A percentile compares a stretch with the other conserved stretches of the same genome.
These are phyloP conservation scores for Erpobdella octoculata DNA, from an alignment of 2,888 invertebrate species.

Conservation along the genomic window DNA sequence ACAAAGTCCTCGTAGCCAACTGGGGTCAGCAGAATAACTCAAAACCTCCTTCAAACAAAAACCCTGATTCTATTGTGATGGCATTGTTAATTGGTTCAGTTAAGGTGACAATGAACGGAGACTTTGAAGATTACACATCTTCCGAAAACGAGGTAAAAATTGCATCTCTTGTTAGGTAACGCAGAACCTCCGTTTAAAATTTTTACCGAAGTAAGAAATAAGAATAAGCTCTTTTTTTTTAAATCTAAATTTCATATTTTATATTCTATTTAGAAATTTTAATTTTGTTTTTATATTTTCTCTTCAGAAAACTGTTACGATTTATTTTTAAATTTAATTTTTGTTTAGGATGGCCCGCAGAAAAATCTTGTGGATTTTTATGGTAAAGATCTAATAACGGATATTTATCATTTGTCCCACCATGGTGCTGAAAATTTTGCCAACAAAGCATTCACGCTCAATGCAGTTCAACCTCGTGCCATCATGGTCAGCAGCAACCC, in stretches of 20 bases:
- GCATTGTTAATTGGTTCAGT: constrained; percentile 25
- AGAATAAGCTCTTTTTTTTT: too few species aligned
- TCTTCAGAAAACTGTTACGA: not conserved
- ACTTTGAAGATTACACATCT: constrained; percentile 34
- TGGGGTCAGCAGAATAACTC: constrained; percentile 30
- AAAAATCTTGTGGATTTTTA: constrained; percentile 33
- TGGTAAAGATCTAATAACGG: constrained; percentile 28
- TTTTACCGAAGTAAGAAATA: too few species aligned
- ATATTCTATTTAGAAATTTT: not conserved
- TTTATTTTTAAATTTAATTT: not conserved
- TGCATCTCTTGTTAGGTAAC: not conserved
- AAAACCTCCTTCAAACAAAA: constrained; percentile 30
- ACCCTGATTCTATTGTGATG: constrained; percentile 35
- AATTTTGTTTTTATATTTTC: not conserved
- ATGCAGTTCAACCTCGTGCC: constrained; percentile 31
- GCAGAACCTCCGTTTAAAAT: too few species aligned
- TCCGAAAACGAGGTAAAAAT: not conserved
- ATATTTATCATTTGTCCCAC: constrained; percentile 33
- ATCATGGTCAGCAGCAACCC: constrained; percentile 33
- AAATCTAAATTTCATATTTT: not conserved
- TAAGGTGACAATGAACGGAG: constrained; percentile 32
- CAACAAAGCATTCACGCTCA: constrained; percentile 32
- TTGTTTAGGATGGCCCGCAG: constrained; percentile 32
- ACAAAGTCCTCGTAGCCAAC: constrained; percentile 34
- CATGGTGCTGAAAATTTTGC: constrained; percentile 34